Conservation (phyloP, 2,113 vertebrate genomes). For the Pao palembangensis region DNA sequence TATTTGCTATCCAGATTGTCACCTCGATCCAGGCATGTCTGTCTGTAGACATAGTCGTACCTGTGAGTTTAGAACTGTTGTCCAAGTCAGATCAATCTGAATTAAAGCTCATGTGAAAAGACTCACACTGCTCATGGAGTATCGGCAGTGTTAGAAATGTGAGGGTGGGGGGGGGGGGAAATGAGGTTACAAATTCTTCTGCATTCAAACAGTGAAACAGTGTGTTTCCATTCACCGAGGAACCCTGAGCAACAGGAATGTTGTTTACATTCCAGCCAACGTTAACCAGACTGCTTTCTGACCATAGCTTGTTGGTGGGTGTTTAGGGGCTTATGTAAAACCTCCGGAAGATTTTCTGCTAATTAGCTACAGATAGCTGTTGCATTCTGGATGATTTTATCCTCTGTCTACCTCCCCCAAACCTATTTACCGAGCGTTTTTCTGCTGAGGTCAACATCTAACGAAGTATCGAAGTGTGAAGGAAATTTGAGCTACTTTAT, state of each 20-base stretch:
- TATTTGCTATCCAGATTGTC: too few relatives aligned
- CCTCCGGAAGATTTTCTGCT: constrained; percentile 12
- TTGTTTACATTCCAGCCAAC: constrained; percentile 12
- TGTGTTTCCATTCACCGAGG: constrained; percentile 19
- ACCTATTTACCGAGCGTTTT: constrained; percentile 26
- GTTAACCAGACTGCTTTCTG: constrained; percentile 18
- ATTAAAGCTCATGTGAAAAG: too few relatives aligned
- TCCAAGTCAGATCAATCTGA: too few relatives aligned
- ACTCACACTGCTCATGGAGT: constrained; percentile 10
- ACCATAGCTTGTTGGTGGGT: constrained; percentile 15
- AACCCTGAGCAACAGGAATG: constrained; percentile 21
- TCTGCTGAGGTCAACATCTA: constrained; percentile 4
- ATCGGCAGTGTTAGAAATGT: constrained; percentile 50
- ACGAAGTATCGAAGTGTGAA: too few relatives aligned
- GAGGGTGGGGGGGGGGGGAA: constrained; percentile 38
- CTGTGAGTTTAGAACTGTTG: too few relatives aligned
- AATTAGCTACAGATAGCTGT: constrained; percentile 24
- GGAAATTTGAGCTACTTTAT: too few relatives aligned
- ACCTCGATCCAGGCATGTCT: too few relatives aligned
- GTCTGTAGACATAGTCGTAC: too few relatives aligned
- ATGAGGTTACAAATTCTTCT: constrained; percentile 47
- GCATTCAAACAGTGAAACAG: constrained; percentile 37
- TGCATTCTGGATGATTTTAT: neutral
- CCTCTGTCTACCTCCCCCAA: neutral
- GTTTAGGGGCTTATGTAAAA: constrained; percentile 4